These are phyloP conservation scores for Cataglyphis hispanica DNA, from an alignment of 1,140 invertebrate genomes.

Conservation along the genomic window DNA sequence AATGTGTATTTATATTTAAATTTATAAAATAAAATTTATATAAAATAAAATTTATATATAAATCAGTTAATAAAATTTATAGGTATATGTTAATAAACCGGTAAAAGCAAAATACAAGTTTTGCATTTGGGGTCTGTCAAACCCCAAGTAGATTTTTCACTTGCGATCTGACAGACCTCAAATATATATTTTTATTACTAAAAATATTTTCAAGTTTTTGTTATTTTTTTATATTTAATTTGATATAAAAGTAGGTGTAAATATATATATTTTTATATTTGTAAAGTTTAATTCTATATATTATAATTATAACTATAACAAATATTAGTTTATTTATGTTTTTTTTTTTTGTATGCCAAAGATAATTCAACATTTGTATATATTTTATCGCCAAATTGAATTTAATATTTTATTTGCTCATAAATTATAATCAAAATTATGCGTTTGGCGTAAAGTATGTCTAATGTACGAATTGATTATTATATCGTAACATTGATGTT, in stretches of 20 bases:
- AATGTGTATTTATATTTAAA: too few species aligned
- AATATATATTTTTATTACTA: background rate
- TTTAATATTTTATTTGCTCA: background rate
- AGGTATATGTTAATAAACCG: too few species aligned
- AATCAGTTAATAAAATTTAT: too few species aligned
- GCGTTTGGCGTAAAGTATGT: background rate
- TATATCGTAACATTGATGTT: background rate
- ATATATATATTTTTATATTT: conserved; percentile 7
- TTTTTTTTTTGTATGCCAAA: background rate
- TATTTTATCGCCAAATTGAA: background rate
- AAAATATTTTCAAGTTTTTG: background rate
- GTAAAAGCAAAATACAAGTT: too few species aligned
- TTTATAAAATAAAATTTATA: too few species aligned
- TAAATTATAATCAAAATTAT: background rate
- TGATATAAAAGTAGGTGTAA: background rate
- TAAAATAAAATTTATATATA: too few species aligned
- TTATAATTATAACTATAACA: background rate
- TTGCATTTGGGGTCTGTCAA: too few species aligned
- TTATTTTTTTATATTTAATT: background rate
- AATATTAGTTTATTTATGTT: background rate
- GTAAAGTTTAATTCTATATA: background rate
- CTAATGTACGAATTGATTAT: background rate
- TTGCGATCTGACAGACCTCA: too few species aligned
- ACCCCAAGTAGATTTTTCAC: too few species aligned
- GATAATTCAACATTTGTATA: background rate